phyloP scores from a whole-genome alignment of 2,797 vertebrate species.

The Moxostoma hubbsi region DNA sequence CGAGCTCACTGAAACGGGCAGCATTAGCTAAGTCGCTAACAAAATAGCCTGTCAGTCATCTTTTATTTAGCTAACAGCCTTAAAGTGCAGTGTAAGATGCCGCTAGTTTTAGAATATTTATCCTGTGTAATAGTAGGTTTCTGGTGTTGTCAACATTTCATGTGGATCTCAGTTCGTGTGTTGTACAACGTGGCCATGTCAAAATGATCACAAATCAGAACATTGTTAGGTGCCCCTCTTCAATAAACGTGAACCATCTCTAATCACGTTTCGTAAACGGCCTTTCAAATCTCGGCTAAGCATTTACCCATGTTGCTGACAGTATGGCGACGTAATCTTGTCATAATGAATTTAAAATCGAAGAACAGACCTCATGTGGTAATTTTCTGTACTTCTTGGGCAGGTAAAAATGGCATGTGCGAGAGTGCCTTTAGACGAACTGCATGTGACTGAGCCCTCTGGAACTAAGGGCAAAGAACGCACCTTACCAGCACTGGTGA shows the following conservation, averaged over 20 bases:
- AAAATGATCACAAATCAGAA: neutral
- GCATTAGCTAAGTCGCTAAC: conserved; percentile 21
- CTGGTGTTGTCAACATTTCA: too few relatives aligned
- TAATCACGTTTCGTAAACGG: too few relatives aligned
- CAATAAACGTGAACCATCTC: neutral
- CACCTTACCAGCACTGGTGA: conserved; percentile 82
- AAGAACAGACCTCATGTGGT: neutral
- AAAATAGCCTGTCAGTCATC: neutral
- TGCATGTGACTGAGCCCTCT: conserved; percentile 76
- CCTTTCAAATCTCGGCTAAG: neutral
- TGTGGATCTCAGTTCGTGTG: neutral
- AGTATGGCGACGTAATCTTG: neutral
- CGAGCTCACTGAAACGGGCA: neutral
- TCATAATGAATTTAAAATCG: neutral
- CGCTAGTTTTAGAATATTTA: too few relatives aligned
- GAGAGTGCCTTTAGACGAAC: conserved; percentile 79
- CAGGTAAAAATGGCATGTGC: conserved; percentile 50
- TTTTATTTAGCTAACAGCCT: neutral
- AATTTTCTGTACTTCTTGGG: conserved; percentile 5
- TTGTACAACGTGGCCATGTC: neutral
- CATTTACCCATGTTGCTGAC: neutral
- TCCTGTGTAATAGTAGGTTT: too few relatives aligned
- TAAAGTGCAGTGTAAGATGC: neutral
- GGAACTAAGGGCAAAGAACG: conserved; percentile 72
- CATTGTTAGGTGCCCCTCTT: too few relatives aligned